A percentile compares a stretch with the other conserved stretches of the same genome.
phyloP scores from a whole-genome alignment of 1,140 invertebrate species.

The Macrobrachium rosenbergii region DNA sequence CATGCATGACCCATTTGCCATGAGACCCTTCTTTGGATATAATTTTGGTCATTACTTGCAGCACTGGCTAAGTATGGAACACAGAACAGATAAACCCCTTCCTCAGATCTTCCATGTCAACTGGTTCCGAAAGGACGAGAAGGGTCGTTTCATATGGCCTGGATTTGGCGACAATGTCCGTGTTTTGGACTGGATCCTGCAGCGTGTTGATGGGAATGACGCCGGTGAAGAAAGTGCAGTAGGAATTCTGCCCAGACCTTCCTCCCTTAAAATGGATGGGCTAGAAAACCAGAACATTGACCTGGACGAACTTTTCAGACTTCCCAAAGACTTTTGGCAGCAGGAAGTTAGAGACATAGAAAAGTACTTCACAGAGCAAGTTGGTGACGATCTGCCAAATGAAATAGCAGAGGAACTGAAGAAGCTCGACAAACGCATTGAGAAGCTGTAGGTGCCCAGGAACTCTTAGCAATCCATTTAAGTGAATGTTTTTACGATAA shows the following conservation, averaged over 20 bases:
- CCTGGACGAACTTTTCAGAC: no score
- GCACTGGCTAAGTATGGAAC: constrained; percentile 80
- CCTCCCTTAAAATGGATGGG: constrained; percentile 80
- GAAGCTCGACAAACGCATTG: not conserved
- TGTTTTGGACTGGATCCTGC: no score
- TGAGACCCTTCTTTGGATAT: no score
- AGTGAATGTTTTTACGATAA: no score
- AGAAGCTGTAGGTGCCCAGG: not conserved
- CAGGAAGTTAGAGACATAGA: constrained; percentile 69
- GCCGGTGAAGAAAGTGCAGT: constrained; percentile 70
- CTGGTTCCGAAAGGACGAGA: no score
- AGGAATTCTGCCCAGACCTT: constrained; percentile 80
- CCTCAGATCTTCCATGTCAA: no score
- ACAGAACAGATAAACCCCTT: no score
- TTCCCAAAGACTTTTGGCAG: no score
- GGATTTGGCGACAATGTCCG: no score
- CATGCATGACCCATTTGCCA: no score
- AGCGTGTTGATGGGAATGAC: constrained; percentile 77
- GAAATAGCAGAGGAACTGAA: not conserved
- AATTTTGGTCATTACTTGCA: constrained; percentile 77
- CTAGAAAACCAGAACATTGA: constrained; percentile 73
- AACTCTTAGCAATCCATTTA: no score
- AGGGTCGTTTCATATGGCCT: no score
- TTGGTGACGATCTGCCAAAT: constrained; percentile 74
- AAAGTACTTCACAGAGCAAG: constrained; percentile 76